Evolutionary conservation across 92 coral and sea anemone species (phyloP).

Genomic region (Bergia sp.): DNA sequence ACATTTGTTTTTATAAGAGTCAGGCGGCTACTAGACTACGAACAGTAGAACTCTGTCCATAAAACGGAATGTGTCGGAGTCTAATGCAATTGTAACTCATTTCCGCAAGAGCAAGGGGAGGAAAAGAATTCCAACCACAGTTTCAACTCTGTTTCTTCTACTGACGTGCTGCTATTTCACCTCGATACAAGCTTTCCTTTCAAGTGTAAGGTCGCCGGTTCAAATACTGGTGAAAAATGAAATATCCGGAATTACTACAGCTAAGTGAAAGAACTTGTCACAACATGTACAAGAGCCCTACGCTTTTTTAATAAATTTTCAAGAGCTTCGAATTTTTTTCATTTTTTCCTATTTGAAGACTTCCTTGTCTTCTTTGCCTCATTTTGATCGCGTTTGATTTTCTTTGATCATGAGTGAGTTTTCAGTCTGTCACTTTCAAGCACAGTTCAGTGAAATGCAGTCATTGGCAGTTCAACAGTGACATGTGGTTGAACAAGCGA

Average conservation of each 20-base stretch:
- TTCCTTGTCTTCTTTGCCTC: not conserved
- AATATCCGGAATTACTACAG: not conserved
- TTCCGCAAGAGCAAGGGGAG: not conserved
- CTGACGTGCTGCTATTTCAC: constrained; percentile 16
- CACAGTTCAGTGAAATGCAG: too few species aligned
- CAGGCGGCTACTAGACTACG: too few species aligned
- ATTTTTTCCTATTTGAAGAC: not conserved
- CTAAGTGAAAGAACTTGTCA: not conserved
- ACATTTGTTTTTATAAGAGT: too few species aligned
- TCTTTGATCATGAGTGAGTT: not conserved
- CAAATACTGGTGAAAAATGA: not conserved
- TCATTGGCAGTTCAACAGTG: too few species aligned
- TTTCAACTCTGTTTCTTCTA: not conserved
- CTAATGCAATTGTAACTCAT: not conserved
- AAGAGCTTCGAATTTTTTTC: not conserved
- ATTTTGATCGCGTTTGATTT: not conserved
- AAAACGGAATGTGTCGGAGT: not conserved
- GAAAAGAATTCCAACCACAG: not conserved
- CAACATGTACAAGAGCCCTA: not conserved
- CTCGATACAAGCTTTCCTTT: not conserved
- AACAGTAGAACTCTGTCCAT: too few species aligned
- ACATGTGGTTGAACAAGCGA: too few species aligned
- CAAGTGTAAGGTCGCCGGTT: constrained; percentile 13
- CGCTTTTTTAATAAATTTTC: too few species aligned
- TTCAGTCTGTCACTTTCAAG: not conserved